A percentile compares a stretch with the other conserved stretches of the same genome.
phyloP scores from a whole-genome alignment of 2,113 vertebrate genomes.

The Hyperopisus bebe region DNA sequence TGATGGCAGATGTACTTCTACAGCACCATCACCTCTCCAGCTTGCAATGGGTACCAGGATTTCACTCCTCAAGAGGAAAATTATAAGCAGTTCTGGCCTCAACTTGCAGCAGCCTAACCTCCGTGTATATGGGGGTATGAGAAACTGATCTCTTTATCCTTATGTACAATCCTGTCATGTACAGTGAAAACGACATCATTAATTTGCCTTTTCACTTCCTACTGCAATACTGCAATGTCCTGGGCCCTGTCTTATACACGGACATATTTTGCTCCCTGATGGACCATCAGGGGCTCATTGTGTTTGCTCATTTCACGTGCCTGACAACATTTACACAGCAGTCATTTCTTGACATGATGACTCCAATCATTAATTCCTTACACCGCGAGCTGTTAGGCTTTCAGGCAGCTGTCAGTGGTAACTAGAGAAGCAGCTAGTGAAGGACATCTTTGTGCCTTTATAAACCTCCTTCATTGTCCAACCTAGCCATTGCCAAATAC shows the following conservation, averaged over 20 bases:
- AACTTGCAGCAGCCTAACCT: neutral
- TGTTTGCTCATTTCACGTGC: neutral
- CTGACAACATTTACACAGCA: neutral
- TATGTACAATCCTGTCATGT: neutral
- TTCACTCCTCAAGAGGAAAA: neutral
- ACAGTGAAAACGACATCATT: neutral
- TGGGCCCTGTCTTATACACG: neutral
- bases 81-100: neutral
- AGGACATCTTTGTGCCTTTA: neutral
- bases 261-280: neutral
- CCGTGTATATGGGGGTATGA: neutral
- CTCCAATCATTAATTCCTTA: neutral
- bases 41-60: neutral
- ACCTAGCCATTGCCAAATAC: neutral
- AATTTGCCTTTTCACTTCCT: neutral
- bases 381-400: neutral
- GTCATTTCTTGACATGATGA: neutral
- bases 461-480: neutral
- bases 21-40: neutral
- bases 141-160: neutral
- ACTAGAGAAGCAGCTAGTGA: neutral
- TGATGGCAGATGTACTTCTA: neutral
- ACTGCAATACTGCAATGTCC: neutral
- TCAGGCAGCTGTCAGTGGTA: neutral
- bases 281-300: neutral